Evolutionary conservation across 2,888 invertebrate species (phyloP), one percentile per base, ranked within the genome.

Genomic region (Anarsia innoxiella): DNA sequence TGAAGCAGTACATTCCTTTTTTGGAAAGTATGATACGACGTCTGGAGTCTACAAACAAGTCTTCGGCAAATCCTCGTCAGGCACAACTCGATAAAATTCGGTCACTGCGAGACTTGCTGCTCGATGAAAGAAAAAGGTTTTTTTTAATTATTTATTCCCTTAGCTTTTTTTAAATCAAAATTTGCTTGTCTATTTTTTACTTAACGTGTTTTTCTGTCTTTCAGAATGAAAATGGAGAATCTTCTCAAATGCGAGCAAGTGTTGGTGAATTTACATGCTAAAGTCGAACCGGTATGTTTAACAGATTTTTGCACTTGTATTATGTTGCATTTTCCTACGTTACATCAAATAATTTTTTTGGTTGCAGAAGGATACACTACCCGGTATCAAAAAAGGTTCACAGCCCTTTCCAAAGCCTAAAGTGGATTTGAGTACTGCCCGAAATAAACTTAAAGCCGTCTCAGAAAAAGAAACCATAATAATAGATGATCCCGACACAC

Each of bases 1-100:
- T 91, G 82, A 89, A 90, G 72, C 86, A 86, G 52, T 91, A 90
- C 71, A 87, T 92, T 53, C 91, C 92, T n/a, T 92, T 92, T 61
- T 67, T 93, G 65, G 88, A 89, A 58, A 88, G 79, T 48, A 90
- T 93, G 85, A 91, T 92, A 56, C 75, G 77, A 31, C 87, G 88
- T 56, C 69, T 91, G 51, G 89, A 89, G 58, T 87, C 76, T 49
- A 82, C 84, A 10, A 66, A 56, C 40, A 55, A 67, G 11, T 57
- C 69, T 12, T 76, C 86, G 38, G 54, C 62, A 15, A 84, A 84
- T 41, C 85, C 86, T 37, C 76, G 89, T 14, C 87, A 87, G 56
- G 86, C 88, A 2, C 89, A 90, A 52, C 74, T 90, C 15, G 82
- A 85, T 57, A 91, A 90, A 69, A 89, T 91, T 57, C 84, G 87